Evolutionary conservation across 1,140 invertebrate species (phyloP).

Genomic region (Drosophila serrata): DNA sequence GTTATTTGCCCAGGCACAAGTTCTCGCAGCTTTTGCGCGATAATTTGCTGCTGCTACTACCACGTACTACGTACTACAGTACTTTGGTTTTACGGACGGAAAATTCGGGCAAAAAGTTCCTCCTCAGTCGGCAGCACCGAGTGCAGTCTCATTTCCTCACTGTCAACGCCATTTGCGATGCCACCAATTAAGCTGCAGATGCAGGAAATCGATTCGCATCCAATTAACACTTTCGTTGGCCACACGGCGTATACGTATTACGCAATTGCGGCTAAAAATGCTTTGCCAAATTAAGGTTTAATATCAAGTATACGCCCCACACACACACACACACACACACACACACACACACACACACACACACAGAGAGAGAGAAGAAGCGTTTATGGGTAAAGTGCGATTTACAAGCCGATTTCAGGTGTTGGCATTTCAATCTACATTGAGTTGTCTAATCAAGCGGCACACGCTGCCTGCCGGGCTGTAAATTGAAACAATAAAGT

Average conservation of each 20-base stretch:
- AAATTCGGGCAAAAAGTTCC: constrained; percentile 26
- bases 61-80: constrained; percentile 4
- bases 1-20: constrained; percentile 60
- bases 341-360: background rate
- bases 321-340: background rate
- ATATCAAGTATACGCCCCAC: constrained; percentile 18
- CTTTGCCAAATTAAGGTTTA: constrained; percentile 24
- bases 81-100: constrained; percentile 14
- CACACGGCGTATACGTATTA: constrained; percentile 24
- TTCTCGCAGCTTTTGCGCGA: constrained; percentile 15
- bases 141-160: constrained; percentile 23
- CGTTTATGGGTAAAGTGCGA: constrained; percentile 53
- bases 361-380: background rate
- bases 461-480: constrained; percentile 63
- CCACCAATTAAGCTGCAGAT: constrained; percentile 38
- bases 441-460: constrained; percentile 81
- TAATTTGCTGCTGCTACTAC: constrained; percentile 35
- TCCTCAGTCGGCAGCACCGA: background rate
- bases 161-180: constrained; percentile 30
- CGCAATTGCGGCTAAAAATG: constrained; percentile 17
- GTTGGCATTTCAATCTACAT: constrained; percentile 82
- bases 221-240: constrained; percentile 23
- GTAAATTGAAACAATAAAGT: constrained; percentile 84
- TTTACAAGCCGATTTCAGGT: constrained; percentile 75
- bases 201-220: constrained; percentile 41